phyloP scores from a whole-genome alignment of 1,140 invertebrate species.

The Sminthurinus signatus region DNA sequence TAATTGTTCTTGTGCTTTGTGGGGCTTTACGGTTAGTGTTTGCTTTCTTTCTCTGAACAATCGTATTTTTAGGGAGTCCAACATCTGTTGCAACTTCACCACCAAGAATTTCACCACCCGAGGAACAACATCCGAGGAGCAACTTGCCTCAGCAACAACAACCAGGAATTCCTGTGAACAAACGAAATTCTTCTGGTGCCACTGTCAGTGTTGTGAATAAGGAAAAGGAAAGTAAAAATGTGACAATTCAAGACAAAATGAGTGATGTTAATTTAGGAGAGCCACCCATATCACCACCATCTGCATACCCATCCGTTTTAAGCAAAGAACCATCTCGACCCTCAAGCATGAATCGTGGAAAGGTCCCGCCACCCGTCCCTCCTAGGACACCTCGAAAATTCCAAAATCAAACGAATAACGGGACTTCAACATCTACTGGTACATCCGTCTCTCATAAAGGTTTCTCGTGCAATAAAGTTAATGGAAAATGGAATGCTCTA shows the following conservation, averaged over 20 bases:
- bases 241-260: too few species aligned
- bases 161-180: neutral
- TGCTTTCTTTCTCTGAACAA: neutral
- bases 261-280: too few species aligned
- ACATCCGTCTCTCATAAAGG: too few species aligned
- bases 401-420: neutral
- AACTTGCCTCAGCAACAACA: neutral
- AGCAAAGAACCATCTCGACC: constrained; percentile 55
- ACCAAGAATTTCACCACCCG: neutral
- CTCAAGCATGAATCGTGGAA: constrained; percentile 37
- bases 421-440: neutral
- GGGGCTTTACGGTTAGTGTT: neutral
- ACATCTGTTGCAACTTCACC: constrained; percentile 10
- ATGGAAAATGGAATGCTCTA: too few species aligned
- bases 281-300: constrained; percentile 42
- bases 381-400: constrained; percentile 44
- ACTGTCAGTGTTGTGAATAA: too few species aligned
- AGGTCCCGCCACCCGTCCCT: constrained; percentile 44
- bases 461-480: too few species aligned
- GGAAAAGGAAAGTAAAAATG: too few species aligned
- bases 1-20: too few species aligned
- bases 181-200: too few species aligned
- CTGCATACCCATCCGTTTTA: constrained; percentile 63
- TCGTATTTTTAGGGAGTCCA: constrained; percentile 32
- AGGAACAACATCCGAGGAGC: neutral